Evolutionary conservation across 2,888 invertebrate species (phyloP).

Genomic region (Rhagium mordax): DNA sequence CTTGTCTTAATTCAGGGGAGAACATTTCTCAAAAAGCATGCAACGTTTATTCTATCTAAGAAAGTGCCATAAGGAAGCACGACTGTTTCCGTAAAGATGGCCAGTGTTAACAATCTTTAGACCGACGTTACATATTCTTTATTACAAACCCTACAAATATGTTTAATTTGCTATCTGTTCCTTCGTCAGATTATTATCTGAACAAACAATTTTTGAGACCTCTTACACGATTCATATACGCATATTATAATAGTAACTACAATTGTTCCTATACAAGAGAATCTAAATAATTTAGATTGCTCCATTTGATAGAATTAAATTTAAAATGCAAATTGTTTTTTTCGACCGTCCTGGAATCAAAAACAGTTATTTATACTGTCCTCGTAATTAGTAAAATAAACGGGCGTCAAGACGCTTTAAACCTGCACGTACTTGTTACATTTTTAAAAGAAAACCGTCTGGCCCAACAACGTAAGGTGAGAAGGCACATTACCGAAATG

Average conservation of each 20-base stretch:
- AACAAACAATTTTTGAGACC: not conserved
- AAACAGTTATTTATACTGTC: not conserved
- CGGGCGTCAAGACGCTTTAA: no score
- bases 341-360: not conserved
- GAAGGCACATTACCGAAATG: not conserved
- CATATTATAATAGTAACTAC: not conserved
- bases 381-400: no score
- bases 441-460: not conserved
- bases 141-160: no score
- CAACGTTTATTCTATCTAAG: no score
- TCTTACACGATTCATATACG: not conserved
- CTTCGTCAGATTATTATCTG: not conserved
- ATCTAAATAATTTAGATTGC: not conserved
- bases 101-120: no score
- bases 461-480: constrained; percentile 2
- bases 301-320: not conserved
- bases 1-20: no score
- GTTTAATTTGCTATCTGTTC: not conserved
- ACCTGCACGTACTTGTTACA: no score
- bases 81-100: no score
- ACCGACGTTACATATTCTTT: no score
- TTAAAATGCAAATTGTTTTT: not conserved
- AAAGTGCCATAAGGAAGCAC: no score
- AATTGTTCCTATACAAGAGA: not conserved
- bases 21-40: no score